These are phyloP conservation scores for Hanleya hanleyi DNA, from an alignment of 2,888 invertebrate genomes.

Conservation along the genomic window DNA sequence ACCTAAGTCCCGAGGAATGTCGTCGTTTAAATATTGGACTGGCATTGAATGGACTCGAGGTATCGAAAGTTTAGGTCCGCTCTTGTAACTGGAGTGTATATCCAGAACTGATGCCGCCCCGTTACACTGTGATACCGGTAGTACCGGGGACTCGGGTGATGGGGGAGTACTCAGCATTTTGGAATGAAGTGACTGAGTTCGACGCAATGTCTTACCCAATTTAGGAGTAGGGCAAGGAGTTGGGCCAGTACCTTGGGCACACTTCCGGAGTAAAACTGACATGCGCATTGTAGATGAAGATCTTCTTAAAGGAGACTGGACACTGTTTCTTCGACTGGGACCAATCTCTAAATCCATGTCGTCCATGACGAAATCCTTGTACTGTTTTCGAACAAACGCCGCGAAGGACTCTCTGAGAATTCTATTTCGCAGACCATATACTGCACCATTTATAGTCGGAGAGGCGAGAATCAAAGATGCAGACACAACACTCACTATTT, in stretches of 20 bases:
- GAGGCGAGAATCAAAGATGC: neutral
- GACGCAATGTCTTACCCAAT: conserved; percentile 6
- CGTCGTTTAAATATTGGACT: neutral
- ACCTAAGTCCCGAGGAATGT: too few species aligned
- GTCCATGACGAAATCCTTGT: conserved; percentile 53
- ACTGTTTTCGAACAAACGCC: conserved; percentile 49
- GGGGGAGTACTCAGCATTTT: neutral
- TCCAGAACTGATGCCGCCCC: too few species aligned
- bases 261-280: conserved; percentile 20
- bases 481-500: neutral
- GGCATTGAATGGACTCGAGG: neutral
- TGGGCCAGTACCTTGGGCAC: too few species aligned
- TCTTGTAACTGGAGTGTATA: too few species aligned
- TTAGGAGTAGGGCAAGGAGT: neutral
- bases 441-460: conserved; percentile 54
- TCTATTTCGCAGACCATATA: conserved; percentile 64
- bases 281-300: conserved; percentile 17
- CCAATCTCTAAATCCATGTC: conserved; percentile 25
- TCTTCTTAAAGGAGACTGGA: conserved; percentile 14
- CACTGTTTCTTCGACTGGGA: conserved; percentile 51
- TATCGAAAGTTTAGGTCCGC: neutral
- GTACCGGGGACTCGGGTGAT: neutral
- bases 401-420: conserved; percentile 60
- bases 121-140: too few species aligned
- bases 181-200: conserved; percentile 23